Evolutionary conservation across 2,113 vertebrate species (phyloP).

Genomic region (Alligator mississippiensis): DNA sequence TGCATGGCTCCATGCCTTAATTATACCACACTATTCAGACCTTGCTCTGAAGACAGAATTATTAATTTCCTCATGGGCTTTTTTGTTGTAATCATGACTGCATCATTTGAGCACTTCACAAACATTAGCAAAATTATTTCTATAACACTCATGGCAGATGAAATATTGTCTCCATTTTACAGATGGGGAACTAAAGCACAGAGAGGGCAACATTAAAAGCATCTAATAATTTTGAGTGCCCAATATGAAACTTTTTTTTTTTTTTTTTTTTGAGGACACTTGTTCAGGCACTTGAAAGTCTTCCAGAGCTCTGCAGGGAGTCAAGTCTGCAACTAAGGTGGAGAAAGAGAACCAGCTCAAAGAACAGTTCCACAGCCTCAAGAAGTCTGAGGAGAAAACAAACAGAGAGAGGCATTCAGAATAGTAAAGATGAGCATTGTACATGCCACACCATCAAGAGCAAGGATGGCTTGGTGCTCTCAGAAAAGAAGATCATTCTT

Average conservation of each 20-base stretch:
- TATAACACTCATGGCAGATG: slow-evolving; percentile 4
- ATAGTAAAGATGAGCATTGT: no score
- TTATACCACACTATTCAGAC: slow-evolving; percentile 33
- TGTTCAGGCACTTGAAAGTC: no score
- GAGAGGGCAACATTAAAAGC: background rate
- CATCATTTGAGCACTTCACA: background rate
- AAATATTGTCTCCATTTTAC: background rate
- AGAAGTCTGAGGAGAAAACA: no score
- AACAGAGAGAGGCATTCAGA: no score
- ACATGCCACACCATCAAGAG: no score
- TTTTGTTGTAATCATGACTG: slow-evolving; percentile 9
- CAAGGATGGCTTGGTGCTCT: no score
- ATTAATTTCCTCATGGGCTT: slow-evolving; percentile 3
- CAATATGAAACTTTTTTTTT: background rate
- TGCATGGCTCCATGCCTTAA: slow-evolving; percentile 13
- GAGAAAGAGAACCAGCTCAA: no score
- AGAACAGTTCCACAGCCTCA: no score
- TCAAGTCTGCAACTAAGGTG: no score
- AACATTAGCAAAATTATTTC: slow-evolving; percentile 17
- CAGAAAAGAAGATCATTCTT: no score
- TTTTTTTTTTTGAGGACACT: no score
- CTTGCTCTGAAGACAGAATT: slow-evolving; percentile 30
- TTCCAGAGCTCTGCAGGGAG: no score
- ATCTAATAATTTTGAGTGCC: background rate
- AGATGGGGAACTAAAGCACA: slow-evolving; percentile 32